Percentiles rank a stretch among this genome's conserved stretches.
phyloP scores from a whole-genome alignment of 64 coral and sea anemone genomes.

The Cladopsammia gracilis region DNA sequence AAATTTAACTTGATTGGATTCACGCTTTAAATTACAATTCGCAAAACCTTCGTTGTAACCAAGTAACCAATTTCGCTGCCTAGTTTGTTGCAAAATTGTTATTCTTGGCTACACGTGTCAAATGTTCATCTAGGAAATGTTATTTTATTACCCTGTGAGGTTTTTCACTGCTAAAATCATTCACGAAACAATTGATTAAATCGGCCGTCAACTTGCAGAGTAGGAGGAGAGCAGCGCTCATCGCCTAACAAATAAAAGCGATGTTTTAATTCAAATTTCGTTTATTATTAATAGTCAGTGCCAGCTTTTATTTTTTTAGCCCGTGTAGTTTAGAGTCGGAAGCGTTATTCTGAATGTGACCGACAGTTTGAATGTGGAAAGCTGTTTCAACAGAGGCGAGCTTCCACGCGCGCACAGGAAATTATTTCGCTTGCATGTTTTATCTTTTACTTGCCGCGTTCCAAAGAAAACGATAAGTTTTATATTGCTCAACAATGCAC shows the following conservation, averaged over 20 bases:
- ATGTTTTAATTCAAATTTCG: not conserved
- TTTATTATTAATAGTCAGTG: not conserved
- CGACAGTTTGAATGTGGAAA: not conserved
- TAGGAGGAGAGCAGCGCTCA: not conserved
- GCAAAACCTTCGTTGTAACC: too few relatives aligned
- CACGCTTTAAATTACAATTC: too few relatives aligned
- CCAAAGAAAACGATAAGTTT: not conserved
- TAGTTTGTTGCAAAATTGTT: too few relatives aligned
- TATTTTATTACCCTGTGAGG: not conserved
- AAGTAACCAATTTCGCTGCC: too few relatives aligned
- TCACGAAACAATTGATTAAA: too few relatives aligned
- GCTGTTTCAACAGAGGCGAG: not conserved
- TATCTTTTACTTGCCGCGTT: not conserved
- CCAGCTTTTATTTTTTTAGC: too few relatives aligned
- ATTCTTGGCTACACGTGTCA: too few relatives aligned
- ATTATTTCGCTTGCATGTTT: not conserved
- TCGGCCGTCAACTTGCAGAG: not conserved
- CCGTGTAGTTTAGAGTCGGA: not conserved
- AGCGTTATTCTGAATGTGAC: not conserved
- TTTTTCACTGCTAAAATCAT: not conserved
- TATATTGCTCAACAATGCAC: constrained; percentile 2
- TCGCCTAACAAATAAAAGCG: not conserved
- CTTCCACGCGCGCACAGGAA: not conserved
- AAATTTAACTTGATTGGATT: too few relatives aligned
- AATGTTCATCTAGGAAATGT: too few relatives aligned